Base-by-base conservation (phyloP, 2,113 vertebrate species). In the Nanger granti region DNA sequence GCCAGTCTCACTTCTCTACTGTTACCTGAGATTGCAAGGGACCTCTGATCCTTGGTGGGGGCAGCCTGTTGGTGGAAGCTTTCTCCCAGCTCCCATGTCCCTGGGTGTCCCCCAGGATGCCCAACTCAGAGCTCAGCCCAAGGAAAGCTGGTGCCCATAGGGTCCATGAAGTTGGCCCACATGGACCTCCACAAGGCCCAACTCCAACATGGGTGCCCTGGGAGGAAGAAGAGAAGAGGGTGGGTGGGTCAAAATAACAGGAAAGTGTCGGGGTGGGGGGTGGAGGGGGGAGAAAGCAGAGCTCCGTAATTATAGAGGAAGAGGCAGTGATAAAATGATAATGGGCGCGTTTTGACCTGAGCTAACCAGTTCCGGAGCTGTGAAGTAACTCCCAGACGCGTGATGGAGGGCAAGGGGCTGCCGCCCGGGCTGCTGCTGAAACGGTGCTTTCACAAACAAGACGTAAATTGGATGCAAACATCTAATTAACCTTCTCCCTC, bases 381-480 rank as follows among this genome's bases (percentile, higher is more conserved):
- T 89, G 98, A 98, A 98, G 98, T 98, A 97, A 98, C 98, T 98
- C 97, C 8, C 95, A 97, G 96, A 31, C 2, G 83, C 8, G 18
- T 3, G 94, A 95, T 88, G 96, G 91, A 31, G 83, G 98, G 97
- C 98, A 97, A 0, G 91, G 98, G 98, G 96, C 96, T 96, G 7
- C 87, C 2, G 97, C 93, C 98, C 12, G 82, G 98, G 98, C 98
- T 98, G 97, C 98, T 95, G 98, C 98, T 98, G 98, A 99, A 98
- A 97, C 95, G 59, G 97, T 49, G 98, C 98, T 98, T 98, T 98
- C 98, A 98, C 98, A 99, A 99, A 99, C 98, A 99, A 97, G 98
- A 98, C 14, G 22, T 90, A 98, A 99, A 99, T 99, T 99, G 98
- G 98, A 98, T 99, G 99, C 98, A 99, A 99, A 99, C 99, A 99